Percentiles rank a stretch among this genome's conserved stretches.
Evolutionary conservation across 2,113 vertebrate genomes (phyloP).

Genomic region (Cariama cristata): DNA sequence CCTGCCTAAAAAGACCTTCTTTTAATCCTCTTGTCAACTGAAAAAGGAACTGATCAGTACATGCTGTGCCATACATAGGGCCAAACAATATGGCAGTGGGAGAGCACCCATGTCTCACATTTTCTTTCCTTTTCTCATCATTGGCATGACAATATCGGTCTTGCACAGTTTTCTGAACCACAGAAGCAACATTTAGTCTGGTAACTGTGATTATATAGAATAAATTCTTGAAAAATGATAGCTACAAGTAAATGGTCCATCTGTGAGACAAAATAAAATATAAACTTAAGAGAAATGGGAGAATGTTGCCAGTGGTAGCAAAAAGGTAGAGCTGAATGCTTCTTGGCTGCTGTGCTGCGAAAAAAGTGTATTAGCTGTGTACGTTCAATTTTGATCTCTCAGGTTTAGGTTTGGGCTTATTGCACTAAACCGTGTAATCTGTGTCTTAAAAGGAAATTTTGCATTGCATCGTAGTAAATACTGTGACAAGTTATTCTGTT

Average conservation of each 20-base stretch:
- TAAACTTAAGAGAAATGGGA: neutral
- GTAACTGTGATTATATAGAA: neutral
- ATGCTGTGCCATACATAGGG: neutral
- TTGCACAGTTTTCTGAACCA: neutral
- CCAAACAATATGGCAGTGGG: neutral
- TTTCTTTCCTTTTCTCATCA: neutral
- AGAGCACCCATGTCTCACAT: neutral
- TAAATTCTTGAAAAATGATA: neutral
- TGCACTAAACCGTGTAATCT: neutral
- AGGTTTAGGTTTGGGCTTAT: neutral
- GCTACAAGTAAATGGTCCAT: neutral
- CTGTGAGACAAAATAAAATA: neutral
- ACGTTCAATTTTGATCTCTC: neutral
- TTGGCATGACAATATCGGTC: neutral
- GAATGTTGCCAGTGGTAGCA: neutral
- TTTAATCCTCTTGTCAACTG: neutral
- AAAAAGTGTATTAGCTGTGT: neutral
- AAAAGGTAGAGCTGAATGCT: neutral
- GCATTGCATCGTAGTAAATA: neutral
- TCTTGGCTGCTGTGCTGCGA: neutral
- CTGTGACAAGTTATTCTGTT: neutral
- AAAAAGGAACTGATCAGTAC: neutral
- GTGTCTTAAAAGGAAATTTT: neutral
- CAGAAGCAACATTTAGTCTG: neutral
- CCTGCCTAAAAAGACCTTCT: neutral